Evolutionary conservation across 2,888 invertebrate species (phyloP).

Genomic region (Eupithecia subfuscata): DNA sequence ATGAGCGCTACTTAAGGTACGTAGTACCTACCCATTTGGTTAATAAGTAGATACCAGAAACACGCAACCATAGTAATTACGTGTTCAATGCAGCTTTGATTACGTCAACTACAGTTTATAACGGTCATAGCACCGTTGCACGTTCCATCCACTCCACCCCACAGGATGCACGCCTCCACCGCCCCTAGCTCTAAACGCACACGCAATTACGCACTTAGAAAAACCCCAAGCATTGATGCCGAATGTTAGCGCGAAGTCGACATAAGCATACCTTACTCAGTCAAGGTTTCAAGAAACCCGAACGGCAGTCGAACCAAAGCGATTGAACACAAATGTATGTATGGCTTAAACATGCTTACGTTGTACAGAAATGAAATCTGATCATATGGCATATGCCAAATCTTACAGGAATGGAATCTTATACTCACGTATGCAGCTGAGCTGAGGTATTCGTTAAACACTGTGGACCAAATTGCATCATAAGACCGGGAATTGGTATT

Average conservation of each 20-base stretch:
- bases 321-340: neutral
- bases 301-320: neutral
- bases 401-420: neutral
- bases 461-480: neutral
- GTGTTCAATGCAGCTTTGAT: constrained; percentile 32
- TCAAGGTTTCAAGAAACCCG: neutral
- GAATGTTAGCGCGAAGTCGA: neutral
- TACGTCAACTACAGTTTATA: constrained; percentile 41
- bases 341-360: neutral
- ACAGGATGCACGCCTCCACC: constrained; percentile 48
- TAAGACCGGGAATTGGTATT: neutral
- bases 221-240: constrained; percentile 47
- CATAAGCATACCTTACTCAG: neutral
- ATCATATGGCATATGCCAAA: neutral
- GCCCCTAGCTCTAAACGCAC: constrained; percentile 55
- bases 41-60: constrained; percentile 17
- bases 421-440: neutral
- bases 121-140: constrained; percentile 50
- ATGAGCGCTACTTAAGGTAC: neutral
- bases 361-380: neutral
- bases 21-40: neutral
- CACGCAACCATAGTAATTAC: constrained; percentile 27
- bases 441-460: neutral
- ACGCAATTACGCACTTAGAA: constrained; percentile 58
- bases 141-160: constrained; percentile 48